Conservation (phyloP, 1,140 invertebrate species). For the Ganaspis sp. region DNA sequence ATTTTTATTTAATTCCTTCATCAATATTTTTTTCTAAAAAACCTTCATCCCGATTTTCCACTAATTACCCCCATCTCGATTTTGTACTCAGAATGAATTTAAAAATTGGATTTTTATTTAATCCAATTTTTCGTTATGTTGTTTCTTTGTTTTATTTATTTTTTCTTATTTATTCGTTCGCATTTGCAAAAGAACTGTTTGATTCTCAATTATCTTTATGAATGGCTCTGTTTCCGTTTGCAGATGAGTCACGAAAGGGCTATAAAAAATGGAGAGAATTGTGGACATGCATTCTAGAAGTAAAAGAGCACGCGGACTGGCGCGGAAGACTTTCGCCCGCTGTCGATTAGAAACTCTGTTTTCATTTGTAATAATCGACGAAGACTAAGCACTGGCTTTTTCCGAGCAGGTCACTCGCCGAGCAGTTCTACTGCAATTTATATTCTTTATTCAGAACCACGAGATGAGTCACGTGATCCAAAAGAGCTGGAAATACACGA, state of each 20-base stretch:
- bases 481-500: constrained; percentile 40
- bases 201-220: background rate
- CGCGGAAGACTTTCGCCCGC: constrained; percentile 51
- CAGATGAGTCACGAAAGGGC: constrained; percentile 5
- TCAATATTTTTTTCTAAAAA: too few relatives aligned
- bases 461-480: constrained; percentile 47
- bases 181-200: too few relatives aligned
- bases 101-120: too few relatives aligned
- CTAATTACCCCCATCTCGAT: too few relatives aligned
- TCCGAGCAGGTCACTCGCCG: background rate
- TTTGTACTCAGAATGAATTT: too few relatives aligned
- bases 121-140: too few relatives aligned
- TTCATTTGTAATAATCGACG: constrained; percentile 34
- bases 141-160: too few relatives aligned
- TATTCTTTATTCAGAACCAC: constrained; percentile 26
- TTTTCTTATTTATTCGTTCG: too few relatives aligned
- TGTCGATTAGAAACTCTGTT: constrained; percentile 52
- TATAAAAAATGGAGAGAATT: background rate
- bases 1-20: background rate
- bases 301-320: background rate
- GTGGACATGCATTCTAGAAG: background rate
- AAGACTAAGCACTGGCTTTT: background rate
- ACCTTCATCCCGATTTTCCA: too few relatives aligned
- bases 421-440: background rate
- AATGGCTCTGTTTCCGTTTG: background rate